Evolutionary conservation across 2,797 vertebrate species (phyloP).

Genomic region (Galaxias olidus): DNA sequence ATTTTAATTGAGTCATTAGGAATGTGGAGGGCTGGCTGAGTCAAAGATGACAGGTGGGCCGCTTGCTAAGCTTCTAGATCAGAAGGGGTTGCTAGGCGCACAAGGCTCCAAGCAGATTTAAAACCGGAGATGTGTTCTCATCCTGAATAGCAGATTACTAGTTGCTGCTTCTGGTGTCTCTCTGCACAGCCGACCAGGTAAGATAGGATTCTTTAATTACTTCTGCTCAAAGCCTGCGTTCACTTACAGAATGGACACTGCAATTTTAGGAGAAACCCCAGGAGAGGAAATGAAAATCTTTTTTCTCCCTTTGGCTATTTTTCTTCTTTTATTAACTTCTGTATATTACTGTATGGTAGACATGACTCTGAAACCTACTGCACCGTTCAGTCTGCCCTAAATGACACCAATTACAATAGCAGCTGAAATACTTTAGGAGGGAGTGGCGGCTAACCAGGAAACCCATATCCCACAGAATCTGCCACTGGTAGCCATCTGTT

Average conservation of each 20-base stretch:
- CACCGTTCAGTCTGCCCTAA: slow-evolving; percentile 26
- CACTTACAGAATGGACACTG: slow-evolving; percentile 12
- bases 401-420: slow-evolving; percentile 48
- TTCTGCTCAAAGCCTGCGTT: neutral
- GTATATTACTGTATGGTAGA: slow-evolving; percentile 2
- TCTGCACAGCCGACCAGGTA: neutral
- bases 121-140: neutral
- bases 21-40: slow-evolving; percentile 23
- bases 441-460: slow-evolving; percentile 66
- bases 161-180: neutral
- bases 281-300: slow-evolving; percentile 23
- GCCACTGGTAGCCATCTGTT: slow-evolving; percentile 78
- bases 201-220: slow-evolving; percentile 6
- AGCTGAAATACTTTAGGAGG: slow-evolving; percentile 54
- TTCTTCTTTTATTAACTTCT: slow-evolving; percentile 25
- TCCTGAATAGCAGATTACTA: slow-evolving; percentile 1
- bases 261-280: slow-evolving; percentile 25
- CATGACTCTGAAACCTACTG: slow-evolving; percentile 22
- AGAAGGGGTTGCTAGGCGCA: neutral
- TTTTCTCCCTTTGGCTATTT: neutral
- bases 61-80: slow-evolving; percentile 8
- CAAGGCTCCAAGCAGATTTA: slow-evolving; percentile 5
- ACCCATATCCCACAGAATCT: slow-evolving; percentile 68
- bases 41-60: slow-evolving; percentile 41
- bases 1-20: slow-evolving; percentile 36